A percentile compares a stretch with the other conserved stretches of the same genome.
Evolutionary conservation across 2,113 vertebrate species (phyloP).

Genomic region (Psilopsiagon aurifrons): DNA sequence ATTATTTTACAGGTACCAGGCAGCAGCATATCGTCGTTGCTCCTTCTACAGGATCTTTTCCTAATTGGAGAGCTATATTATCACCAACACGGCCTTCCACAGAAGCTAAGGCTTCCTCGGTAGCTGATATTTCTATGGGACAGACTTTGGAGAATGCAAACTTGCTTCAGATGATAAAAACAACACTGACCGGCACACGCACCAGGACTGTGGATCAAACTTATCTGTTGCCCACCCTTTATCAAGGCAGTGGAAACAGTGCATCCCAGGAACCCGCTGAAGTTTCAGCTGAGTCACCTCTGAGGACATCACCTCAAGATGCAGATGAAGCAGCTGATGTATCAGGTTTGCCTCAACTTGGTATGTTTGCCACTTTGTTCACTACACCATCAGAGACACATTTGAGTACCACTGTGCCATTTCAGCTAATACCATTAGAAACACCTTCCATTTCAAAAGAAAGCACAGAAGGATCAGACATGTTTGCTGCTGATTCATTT

Average conservation of each 20-base stretch:
- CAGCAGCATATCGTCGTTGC: conserved; percentile 52
- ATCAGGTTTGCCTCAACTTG: conserved; percentile 87
- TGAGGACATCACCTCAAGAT: conserved; percentile 51
- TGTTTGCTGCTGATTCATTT: conserved; percentile 21
- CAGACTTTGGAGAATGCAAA: conserved; percentile 70
- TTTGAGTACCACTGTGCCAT: conserved; percentile 20
- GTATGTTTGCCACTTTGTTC: conserved; percentile 61
- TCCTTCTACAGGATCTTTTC: conserved; percentile 67
- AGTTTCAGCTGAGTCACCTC: conserved; percentile 74
- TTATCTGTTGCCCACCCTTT: conserved; percentile 73
- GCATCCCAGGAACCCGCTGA: conserved; percentile 78
- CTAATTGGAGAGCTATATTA: conserved; percentile 61
- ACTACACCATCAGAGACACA: conserved; percentile 22
- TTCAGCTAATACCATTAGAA: conserved; percentile 46
- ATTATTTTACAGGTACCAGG: conserved; percentile 60
- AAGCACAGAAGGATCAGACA: conserved; percentile 21
- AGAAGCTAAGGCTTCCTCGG: conserved; percentile 67
- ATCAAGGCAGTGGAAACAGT: conserved; percentile 76
- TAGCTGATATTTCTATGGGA: conserved; percentile 53
- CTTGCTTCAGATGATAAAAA: conserved; percentile 60
- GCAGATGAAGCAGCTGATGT: conserved; percentile 66
- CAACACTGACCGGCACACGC: conserved; percentile 69
- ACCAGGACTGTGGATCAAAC: conserved; percentile 73
- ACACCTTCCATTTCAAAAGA: conserved; percentile 53
- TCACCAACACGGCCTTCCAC: conserved; percentile 80